Base-by-base conservation (phyloP, 2,888 invertebrate genomes). In the Lamellibrachia columna region DNA sequence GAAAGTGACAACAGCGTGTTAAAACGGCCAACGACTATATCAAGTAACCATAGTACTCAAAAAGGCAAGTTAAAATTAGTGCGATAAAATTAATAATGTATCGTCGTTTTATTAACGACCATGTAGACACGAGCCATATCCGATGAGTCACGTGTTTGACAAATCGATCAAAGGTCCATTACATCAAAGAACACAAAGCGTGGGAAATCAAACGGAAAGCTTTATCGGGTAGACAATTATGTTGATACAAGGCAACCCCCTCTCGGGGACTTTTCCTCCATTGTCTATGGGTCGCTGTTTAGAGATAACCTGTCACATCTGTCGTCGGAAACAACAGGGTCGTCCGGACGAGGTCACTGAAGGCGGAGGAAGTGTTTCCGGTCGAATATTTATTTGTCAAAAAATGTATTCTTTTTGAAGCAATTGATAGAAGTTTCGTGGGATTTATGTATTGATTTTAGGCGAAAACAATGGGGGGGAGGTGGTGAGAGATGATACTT, bases 181-280 rank as follows among this genome's bases (percentile, higher is more conserved):
- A 75, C 75, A 22, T 75, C 75, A 75, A 75, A 75, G 75, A 75
- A 75, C 75, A 75, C 75, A 75, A 75, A 75, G 75, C 75, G 75
- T 75, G 75, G 75, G 75, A 75, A 75, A 75, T 75, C 75, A 75
- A 75, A 75, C 0, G 75, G 75, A n/a, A 75, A 75, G 75, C n/a
- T 75, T 75, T 75, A 75, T 75, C 75, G 6, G 75, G 75, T 22
- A 75, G 75, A n/a, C n/a, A 3, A 22, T 22, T 22, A n/a, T 75
- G 75, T 75, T 75, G 75, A 75, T 22, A n/a, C 75, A 75, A 75
- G 75, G 75, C 3, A 75, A 75, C 15, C 15, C 75, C 15, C 22
- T 75, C 22, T n/a, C 40, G 40, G 40, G 40, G 40, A 40, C 40
- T 40, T 40, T 40, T 40, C 4, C n/a, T 75, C n/a, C 75, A 75